phyloP scores from a whole-genome alignment of 1,140 invertebrate genomes.

The Penaeus japonicus region DNA sequence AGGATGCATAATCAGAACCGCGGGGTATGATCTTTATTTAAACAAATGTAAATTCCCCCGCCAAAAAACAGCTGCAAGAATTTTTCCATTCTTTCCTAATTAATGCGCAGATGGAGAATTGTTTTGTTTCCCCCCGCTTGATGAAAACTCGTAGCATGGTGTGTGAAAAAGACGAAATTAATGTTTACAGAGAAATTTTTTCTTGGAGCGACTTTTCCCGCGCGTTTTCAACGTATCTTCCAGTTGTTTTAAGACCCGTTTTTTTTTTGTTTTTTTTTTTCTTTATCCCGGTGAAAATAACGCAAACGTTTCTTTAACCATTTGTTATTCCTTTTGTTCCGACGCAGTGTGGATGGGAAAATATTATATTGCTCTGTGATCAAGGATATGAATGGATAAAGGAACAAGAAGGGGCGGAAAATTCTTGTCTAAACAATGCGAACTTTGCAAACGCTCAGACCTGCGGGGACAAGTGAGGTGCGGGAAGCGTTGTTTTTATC shows the following conservation, averaged over 20 bases:
- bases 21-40: conserved; percentile 53
- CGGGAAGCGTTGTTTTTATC: no score
- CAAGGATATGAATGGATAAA: conserved; percentile 8
- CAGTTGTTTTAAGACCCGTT: conserved; percentile 31
- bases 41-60: conserved; percentile 51
- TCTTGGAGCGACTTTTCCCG: conserved; percentile 42
- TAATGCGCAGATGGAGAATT: conserved; percentile 56
- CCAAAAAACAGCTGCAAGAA: conserved; percentile 47
- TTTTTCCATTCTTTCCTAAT: conserved; percentile 57
- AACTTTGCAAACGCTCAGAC: background rate
- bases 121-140: conserved; percentile 53
- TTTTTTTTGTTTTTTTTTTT: conserved; percentile 20
- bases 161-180: conserved; percentile 54
- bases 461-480: no score
- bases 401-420: background rate
- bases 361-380: conserved; percentile 4
- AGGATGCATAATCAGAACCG: conserved; percentile 47
- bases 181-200: conserved; percentile 56
- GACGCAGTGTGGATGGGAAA: conserved; percentile 10
- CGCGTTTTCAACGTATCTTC: conserved; percentile 45
- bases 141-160: conserved; percentile 54
- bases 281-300: conserved; percentile 14
- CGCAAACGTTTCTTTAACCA: conserved; percentile 46
- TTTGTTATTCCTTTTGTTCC: conserved; percentile 29
- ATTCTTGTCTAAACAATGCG: background rate